phyloP scores from a whole-genome alignment of 2,113 vertebrate genomes.

The Entomyzon cyanotis region DNA sequence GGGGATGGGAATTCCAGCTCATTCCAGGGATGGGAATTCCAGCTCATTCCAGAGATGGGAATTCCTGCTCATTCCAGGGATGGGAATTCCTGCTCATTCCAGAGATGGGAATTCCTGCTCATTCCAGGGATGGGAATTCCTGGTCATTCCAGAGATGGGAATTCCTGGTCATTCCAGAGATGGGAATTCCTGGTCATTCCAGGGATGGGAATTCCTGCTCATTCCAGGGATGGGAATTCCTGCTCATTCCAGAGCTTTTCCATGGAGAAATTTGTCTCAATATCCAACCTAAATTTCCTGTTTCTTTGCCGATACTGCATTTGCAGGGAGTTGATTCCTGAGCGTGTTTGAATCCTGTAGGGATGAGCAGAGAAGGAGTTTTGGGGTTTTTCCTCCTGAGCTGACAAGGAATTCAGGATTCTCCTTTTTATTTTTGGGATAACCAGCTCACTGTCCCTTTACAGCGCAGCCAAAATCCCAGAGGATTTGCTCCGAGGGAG shows the following conservation, averaged over 20 bases:
- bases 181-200: background rate
- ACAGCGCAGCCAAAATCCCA: background rate
- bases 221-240: no score
- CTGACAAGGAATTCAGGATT: background rate
- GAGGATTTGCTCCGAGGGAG: background rate
- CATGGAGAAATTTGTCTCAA: no score
- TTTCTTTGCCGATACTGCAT: accelerated
- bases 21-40: no score
- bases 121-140: no score
- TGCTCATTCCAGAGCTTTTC: no score
- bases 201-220: no score
- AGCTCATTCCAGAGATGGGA: no score
- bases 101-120: background rate
- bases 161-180: background rate
- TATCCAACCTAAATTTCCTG: no score
- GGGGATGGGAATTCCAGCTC: background rate
- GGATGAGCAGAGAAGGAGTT: background rate
- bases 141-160: background rate
- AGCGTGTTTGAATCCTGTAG: accelerated
- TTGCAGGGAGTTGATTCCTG: background rate
- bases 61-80: background rate
- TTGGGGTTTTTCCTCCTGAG: background rate
- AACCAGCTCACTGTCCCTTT: background rate
- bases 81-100: background rate
- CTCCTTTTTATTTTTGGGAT: background rate